Base-by-base conservation (phyloP, 2,113 vertebrate species). In the Chaenogobius annularis region DNA sequence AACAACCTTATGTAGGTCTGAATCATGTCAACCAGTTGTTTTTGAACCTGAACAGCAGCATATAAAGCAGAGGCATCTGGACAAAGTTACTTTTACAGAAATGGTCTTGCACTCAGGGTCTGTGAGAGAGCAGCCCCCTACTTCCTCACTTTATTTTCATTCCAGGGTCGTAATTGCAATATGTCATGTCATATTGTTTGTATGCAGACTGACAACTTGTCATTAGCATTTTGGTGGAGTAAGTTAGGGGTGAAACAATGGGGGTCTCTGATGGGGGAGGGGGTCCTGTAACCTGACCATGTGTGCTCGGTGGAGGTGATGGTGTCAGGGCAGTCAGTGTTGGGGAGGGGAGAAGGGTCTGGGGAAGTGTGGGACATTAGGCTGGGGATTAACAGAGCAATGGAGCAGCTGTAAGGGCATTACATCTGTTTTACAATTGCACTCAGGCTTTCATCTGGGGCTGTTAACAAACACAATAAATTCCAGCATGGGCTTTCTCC, bases 371-470 rank as follows among this genome's bases (percentile, higher is more conserved):
- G 85, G 65, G 81, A 66, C 85, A 89, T 93, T 91, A 91, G 91
- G 90, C 89, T 87, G 90, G 84, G 91, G 91, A 94, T 94, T 93
- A 94, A 85, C 85, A 79, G 90, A 75, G 85, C 88, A 84, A 90
- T 92, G 87, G 88, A 90, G 88, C 89, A 92, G 92, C 90, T 93
- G 90, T 92, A 90, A 91, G 88, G 88, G 90, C 87, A 93, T 93
- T 93, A 94, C 91, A 94, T 91, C 90, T 92, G 89, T 91, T 93
- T 93, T 91, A 92, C 91, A 91, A 93, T 91, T 87, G 90, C 89
- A 74, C 86, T 80, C 75, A 62, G 83, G 84, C 91, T 93, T 94
- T 93, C 92, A 93, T 93, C 89, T 90, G 69, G 73, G 70, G 88
- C 86, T 83, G 87, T 93, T 93, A 93, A 90, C 88, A 82, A 87